Evolutionary conservation across 2,113 vertebrate species (phyloP).

Genomic region (Erythrolamprus reginae): DNA sequence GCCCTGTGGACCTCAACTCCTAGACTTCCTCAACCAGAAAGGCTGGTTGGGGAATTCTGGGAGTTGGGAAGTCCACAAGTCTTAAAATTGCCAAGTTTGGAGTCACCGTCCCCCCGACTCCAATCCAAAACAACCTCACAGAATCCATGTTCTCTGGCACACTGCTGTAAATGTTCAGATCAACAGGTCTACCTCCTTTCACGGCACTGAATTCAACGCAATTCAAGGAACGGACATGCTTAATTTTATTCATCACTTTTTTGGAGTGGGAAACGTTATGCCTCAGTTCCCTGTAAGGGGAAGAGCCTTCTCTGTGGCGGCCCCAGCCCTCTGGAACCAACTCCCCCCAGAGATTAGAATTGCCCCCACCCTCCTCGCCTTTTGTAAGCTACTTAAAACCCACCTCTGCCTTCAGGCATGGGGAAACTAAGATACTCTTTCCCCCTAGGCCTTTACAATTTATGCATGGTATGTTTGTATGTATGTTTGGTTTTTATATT

Average conservation of each 20-base stretch:
- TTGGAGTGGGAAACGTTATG: accelerated
- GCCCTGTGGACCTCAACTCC: background rate
- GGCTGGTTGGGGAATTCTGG: background rate
- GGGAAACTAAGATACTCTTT: too few species aligned
- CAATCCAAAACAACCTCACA: background rate
- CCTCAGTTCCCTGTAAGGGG: background rate
- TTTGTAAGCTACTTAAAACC: too few species aligned
- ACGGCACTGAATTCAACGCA: background rate
- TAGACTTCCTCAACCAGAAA: background rate
- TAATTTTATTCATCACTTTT: background rate
- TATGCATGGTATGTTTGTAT: too few species aligned
- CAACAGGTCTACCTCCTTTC: background rate
- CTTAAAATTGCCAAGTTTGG: too few species aligned
- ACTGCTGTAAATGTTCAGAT: background rate
- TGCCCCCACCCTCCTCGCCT: too few species aligned
- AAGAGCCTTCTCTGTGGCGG: too few species aligned
- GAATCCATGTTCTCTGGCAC: background rate
- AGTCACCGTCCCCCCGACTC: too few species aligned
- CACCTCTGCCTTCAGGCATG: too few species aligned
- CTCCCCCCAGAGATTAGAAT: too few species aligned
- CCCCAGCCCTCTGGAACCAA: too few species aligned
- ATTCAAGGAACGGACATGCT: background rate
- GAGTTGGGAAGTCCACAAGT: background rate
- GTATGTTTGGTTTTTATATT: too few species aligned
- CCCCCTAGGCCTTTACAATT: too few species aligned